phyloP scores from a whole-genome alignment of 2,797 vertebrate species.

The Mareca strepera region DNA sequence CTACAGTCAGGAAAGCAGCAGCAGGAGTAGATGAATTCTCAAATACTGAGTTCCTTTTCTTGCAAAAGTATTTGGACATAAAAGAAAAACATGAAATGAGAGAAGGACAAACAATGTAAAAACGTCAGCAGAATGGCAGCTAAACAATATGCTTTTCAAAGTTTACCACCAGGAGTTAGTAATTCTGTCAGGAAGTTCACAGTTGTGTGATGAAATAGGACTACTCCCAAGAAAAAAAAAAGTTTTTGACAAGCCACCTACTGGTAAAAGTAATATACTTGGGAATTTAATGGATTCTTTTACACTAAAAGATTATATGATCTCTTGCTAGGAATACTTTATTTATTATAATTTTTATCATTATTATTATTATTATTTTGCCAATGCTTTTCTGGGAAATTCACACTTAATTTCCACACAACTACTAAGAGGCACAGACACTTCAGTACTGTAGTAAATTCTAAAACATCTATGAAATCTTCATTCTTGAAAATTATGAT shows the following conservation, averaged over 20 bases:
- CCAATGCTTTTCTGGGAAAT: neutral
- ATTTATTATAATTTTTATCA: neutral
- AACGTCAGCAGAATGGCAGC: neutral
- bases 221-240: neutral
- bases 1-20: neutral
- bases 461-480: neutral
- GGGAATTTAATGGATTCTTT: neutral
- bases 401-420: neutral
- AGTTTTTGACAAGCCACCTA: neutral
- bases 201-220: neutral
- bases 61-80: neutral
- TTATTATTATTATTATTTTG: neutral
- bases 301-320: neutral
- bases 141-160: neutral
- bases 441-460: neutral
- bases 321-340: neutral
- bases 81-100: neutral
- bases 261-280: neutral
- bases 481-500: neutral
- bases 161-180: neutral
- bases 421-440: neutral
- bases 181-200: neutral
- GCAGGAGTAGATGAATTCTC: neutral
- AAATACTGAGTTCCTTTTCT: neutral
- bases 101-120: neutral